Evolutionary conservation across 2,797 vertebrate genomes (phyloP).

Genomic region (Paedocypris micromegethes): DNA sequence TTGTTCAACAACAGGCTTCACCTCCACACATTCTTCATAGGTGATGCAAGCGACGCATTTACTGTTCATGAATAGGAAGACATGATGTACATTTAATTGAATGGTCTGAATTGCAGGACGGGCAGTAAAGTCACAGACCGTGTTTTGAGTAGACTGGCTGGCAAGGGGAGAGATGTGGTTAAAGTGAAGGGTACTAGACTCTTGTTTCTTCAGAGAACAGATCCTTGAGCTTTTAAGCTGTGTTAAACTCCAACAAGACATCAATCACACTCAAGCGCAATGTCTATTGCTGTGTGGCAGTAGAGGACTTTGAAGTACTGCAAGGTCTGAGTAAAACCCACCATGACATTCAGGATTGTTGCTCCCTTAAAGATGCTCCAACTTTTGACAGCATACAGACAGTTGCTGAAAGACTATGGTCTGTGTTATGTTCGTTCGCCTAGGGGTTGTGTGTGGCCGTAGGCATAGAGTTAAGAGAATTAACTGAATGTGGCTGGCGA

Average conservation of each 20-base stretch:
- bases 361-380: rapidly evolving
- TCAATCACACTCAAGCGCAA: conserved; percentile 12
- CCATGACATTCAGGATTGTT: background rate
- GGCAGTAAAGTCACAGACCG: conserved; percentile 10
- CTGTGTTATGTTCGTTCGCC: no score
- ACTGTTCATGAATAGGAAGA: conserved; percentile 33
- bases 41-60: conserved; percentile 1
- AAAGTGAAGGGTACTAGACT: no score
- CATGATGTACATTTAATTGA: conserved; percentile 12
- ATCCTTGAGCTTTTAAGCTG: conserved; percentile 27
- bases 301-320: conserved; percentile 16
- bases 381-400: background rate
- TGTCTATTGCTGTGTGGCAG: conserved; percentile 11
- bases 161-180: conserved; percentile 20
- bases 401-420: conserved; percentile 10
- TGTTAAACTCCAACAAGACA: background rate
- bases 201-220: no score
- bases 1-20: conserved; percentile 10
- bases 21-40: conserved; percentile 24
- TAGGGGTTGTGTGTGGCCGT: no score
- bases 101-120: background rate
- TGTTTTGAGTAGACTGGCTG: conserved; percentile 8
- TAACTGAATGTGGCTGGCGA: no score
- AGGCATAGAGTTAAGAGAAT: no score
- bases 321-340: background rate